Percentiles rank a stretch among this genome's conserved stretches.
These are phyloP conservation scores for Cervus canadensis DNA, from an alignment of 2,113 vertebrate genomes.

Conservation along the genomic window DNA sequence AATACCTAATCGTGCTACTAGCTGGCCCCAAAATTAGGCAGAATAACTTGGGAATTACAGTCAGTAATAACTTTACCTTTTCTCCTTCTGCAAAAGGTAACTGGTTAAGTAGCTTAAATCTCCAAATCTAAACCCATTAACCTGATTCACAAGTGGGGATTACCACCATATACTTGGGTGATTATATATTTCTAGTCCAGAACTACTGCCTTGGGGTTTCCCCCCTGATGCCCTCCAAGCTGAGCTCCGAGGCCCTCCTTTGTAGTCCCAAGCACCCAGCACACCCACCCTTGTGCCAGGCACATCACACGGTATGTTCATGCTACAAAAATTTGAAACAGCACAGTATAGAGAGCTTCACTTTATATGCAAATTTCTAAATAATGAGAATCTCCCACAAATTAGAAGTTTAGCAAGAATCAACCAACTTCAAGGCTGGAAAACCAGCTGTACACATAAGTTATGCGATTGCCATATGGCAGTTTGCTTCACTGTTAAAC, in stretches of 20 bases:
- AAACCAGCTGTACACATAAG: not conserved
- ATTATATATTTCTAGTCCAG: not conserved
- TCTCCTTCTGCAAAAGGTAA: not conserved
- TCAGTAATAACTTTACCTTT: not conserved
- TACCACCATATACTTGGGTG: not conserved
- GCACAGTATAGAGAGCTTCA: not conserved
- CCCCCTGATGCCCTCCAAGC: not conserved
- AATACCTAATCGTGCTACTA: not conserved
- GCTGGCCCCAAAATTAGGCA: not conserved
- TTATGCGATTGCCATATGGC: not conserved
- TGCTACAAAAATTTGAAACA: not conserved
- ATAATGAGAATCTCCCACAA: not conserved
- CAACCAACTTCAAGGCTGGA: not conserved
- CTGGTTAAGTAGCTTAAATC: not conserved
- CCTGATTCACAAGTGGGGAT: not conserved
- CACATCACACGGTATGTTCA: not conserved
- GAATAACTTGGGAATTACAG: not conserved
- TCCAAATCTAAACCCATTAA: not conserved
- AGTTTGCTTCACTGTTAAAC: not conserved
- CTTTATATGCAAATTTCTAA: not conserved
- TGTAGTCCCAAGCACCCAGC: not conserved
- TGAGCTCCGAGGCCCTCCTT: not conserved
- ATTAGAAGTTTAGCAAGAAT: not conserved
- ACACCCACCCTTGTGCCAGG: not conserved
- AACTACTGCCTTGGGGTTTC: not conserved